Base-by-base conservation (phyloP, 2,888 invertebrate species). In the Hypercompe scribonia region DNA sequence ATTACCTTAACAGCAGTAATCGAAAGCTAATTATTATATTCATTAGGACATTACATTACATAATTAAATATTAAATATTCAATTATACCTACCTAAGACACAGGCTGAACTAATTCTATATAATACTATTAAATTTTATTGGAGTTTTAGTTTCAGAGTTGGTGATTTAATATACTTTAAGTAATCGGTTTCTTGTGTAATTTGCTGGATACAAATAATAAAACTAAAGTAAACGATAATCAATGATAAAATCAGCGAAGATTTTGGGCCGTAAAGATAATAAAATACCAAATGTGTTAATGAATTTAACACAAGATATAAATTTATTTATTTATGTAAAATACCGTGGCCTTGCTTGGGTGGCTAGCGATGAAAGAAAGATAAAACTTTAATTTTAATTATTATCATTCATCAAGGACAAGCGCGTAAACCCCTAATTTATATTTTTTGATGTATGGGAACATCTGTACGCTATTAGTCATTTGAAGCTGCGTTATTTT, bases 391-490 rank as follows among this genome's bases (percentile, higher is more conserved):
- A 89, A 90, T 90, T 93, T 94, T 93, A 94, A 94, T 94, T 94
- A 91, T 91, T 89, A 90, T 88, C 91, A 86, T 90, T 87, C 90
- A 91, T 90, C 89, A 91, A 87, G 91, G 90, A 90, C 89, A 89
- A 87, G 88, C 90, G 86, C 87, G 84, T 87, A 93, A 69, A 93
- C 93, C 94, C 93, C 91, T 92, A 93, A 94, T 94, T 93, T 94
- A 90, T 94, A 93, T 92, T 94, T 61, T 93, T 90, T 92, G 91
- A 93, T 91, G 88, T 87, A 91, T 87, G 71, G 78, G 87, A 91
- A 91, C 94, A 94, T 94, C 93, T 94, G 94, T 90, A 84, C 84
- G 84, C 90, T 84, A 92, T 93, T 93, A 93, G 87, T 94, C 90
- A 92, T 91, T 91, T 88, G 88, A 91, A 92, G 91, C 90, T 87